Percentiles rank a stretch among this genome's conserved stretches.
Conservation (phyloP, 1,140 invertebrate species). For the Drosophila pruinosa region DNA sequence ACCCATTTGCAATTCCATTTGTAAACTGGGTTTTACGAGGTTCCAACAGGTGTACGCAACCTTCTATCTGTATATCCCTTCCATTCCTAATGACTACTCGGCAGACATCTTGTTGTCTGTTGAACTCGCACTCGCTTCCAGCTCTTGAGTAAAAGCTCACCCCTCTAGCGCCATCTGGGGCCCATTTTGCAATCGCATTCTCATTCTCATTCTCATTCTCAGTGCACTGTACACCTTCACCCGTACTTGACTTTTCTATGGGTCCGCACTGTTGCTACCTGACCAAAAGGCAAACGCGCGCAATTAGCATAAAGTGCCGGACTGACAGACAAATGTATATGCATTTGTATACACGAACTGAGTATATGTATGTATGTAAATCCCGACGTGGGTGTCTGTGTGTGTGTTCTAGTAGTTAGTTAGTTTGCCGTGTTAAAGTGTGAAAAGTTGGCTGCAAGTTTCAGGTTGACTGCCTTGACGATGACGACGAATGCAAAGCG, state of each 20-base stretch:
- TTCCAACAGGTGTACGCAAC: conserved; percentile 15
- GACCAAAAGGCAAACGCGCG: conserved; percentile 72
- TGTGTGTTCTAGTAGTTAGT: conserved; percentile 17
- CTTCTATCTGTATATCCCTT: not conserved
- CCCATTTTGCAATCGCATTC: not conserved
- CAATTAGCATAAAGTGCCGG: conserved; percentile 75
- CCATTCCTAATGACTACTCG: not conserved
- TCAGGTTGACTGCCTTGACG: conserved; percentile 59
- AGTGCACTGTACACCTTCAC: not conserved
- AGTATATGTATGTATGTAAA: not conserved
- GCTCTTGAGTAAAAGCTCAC: not conserved
- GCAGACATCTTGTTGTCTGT: not conserved
- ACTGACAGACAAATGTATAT: conserved; percentile 29
- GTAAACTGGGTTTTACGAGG: conserved; percentile 27
- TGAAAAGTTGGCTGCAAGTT: conserved; percentile 67
- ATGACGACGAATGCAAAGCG: conserved; percentile 23
- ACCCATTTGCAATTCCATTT: conserved; percentile 10
- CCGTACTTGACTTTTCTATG: conserved; percentile 58
- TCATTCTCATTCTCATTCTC: not conserved
- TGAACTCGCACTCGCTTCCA: not conserved
- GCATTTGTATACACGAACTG: conserved; percentile 20
- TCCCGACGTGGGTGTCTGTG: no score
- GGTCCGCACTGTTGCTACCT: conserved; percentile 40
- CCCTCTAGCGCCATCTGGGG: not conserved
- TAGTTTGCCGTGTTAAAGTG: conserved; percentile 58